Base-by-base conservation (phyloP, 92 coral and sea anemone species). In the Epizoanthus rinbou region DNA sequence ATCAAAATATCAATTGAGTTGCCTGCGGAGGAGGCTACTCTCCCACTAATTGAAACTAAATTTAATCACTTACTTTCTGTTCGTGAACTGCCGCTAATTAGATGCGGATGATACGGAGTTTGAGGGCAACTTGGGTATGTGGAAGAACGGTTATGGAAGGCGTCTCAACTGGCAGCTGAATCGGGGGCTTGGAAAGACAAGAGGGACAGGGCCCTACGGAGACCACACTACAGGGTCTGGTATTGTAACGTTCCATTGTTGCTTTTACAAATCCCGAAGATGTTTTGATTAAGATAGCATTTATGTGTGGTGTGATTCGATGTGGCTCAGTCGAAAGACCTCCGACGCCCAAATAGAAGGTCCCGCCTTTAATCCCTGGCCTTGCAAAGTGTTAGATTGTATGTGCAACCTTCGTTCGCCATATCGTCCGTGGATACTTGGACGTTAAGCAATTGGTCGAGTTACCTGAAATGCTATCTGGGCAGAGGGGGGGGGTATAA, bases 181-280 rank as follows among this genome's bases (percentile, higher is more conserved):
- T 50, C 84, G 70, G 10, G 71, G 89, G 56, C 62, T 68, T 17
- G 72, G 58, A 19, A 70, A 80, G 76, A 80, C 86, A 0, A 58
- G 84, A 43, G 64, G 84, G 9, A 86, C 89, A 39, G 89, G 89
- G 50, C 86, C 89, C 8, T 56, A 62, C 69, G 89, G 89, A 5
- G 89, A 86, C 53, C 89, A 86, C 57, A 86, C 86, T 6, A 57
- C 66, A 22, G 85, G 78, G 1, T 70, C 65, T 39, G 68, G 85
- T 72, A 53, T 35, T 7, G 22, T 7, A 24, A 67, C 33, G 3
- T 52, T 37, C 5, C 21, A 0, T 9, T 22, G 19, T 25, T 13
- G 5, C 16, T 16, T 10, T 17, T 62, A 60, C 9, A 57, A 18
- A 8, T 50, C 6, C 18, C 18, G 2, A 13, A 5, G 63, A 3